Conservation (phyloP, 2,797 vertebrate species). For the Sparidentex hasta region DNA sequence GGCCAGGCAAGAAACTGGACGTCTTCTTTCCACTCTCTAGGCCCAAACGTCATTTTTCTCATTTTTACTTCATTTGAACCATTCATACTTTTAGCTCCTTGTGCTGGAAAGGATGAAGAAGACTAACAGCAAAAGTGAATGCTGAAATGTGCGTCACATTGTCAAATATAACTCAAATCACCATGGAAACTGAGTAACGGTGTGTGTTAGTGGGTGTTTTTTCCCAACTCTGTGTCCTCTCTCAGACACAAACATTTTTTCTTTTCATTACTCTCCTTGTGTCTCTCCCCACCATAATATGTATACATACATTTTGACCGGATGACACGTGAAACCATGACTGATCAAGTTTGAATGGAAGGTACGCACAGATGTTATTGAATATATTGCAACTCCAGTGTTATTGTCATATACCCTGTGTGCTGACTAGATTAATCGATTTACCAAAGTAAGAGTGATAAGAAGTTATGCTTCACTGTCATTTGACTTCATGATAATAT, state of each 20-base stretch:
- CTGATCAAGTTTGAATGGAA: not conserved
- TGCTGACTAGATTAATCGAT: not conserved
- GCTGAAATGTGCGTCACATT: conserved; percentile 64
- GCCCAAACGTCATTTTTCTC: conserved; percentile 16
- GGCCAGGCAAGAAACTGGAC: not conserved
- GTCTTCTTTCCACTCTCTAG: not conserved
- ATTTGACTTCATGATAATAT: not conserved
- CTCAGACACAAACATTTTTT: conserved; percentile 41
- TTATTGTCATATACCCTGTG: not conserved
- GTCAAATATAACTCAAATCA: conserved; percentile 77
- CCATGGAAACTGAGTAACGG: conserved; percentile 77
- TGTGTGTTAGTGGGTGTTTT: conserved; percentile 53
- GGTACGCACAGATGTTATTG: not conserved
- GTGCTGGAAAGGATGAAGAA: conserved; percentile 50
- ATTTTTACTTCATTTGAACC: not conserved
- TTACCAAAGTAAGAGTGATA: not conserved
- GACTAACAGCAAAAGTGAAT: conserved; percentile 46
- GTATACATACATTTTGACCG: not conserved
- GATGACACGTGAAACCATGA: not conserved
- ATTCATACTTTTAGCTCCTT: conserved; percentile 34
- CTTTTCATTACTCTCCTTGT: conserved; percentile 39
- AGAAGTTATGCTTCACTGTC: not conserved
- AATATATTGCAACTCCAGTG: not conserved
- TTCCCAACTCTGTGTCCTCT: conserved; percentile 32
- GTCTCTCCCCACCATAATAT: conserved; percentile 23